Evolutionary conservation across 1,140 invertebrate species (phyloP), one percentile per base, ranked within the genome.

Genomic region (Drosophila bipectinata): DNA sequence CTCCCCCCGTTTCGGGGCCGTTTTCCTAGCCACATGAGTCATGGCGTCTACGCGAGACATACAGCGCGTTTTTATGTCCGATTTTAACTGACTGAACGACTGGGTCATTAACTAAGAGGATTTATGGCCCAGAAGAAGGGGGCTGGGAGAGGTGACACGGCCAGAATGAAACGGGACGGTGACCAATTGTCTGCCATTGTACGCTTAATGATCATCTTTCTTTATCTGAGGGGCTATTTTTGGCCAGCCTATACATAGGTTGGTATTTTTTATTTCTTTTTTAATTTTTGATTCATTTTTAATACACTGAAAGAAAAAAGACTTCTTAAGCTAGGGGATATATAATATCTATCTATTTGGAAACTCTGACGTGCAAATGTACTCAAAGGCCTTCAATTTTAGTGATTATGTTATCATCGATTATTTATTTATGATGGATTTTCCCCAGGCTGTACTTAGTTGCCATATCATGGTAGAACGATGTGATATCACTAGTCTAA

Each of bases 51-150:
- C 18, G 18, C 18, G 18, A 18, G 18, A 1, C 18, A 18, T 18
- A 18, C 18, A 18, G 18, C 18, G 18, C 18, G 18, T 63, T 61
- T 84, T 84, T 83, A 83, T 83, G 72, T 72, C 76, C 64, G 63
- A 75, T 82, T 76, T 87, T 87, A 87, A 87, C 83, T 69, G 82
- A 79, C 82, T 87, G 82, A 75, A 61, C 82, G 82, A 85, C 82
- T 82, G 78, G 82, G 82, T 85, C 82, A 85, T 85, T 85, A 85
- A 85, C 82, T 85, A 85, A 76, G 82, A 82, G 82, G 83, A 85
- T 85, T 85, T 85, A 85, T 85, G 82, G 73, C 63, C 15, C 8
- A 32, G 49, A 3, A 32, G 49, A 3, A 9, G 30, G n/a, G 15
- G 75, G 75, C 63, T 60, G 63, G 60, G 30, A 26, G 58, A 44